Evolutionary conservation across 2,888 invertebrate species (phyloP), one percentile per base, ranked within the genome.

Genomic region (Unio delphinus): DNA sequence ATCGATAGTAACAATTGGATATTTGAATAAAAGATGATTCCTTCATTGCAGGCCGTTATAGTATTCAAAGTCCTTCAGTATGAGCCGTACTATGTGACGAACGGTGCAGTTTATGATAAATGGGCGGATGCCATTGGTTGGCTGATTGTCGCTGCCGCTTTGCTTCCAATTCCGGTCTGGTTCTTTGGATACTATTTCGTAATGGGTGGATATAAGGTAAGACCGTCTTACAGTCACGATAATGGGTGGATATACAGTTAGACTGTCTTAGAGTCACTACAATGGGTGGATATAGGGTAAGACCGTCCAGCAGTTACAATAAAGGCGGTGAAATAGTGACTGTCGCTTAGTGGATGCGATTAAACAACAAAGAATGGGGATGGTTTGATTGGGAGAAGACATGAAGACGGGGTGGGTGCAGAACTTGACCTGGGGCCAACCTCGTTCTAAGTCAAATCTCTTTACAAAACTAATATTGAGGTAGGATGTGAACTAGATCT

Each of bases 1-100:
- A 59, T 59, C 59, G 11, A 18, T 23, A 1, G 26, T 59, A 59
- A 59, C 59, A 26, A 23, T 23, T 18, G 8, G 23, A 18, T 2
- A 17, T 59, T 26, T 23, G 15, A 59, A 18, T 59, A 23, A 18
- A 11, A 3, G 23, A 59, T 11, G 26, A n/a, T n/a, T 28, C n/a
- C 17, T 65, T 26, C 34, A 55, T 70, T 71, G 6, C 76, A 87
- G 88, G 83, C 73, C 7, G 78, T 84, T 34, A 83, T 87, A 17
- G 76, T 86, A 7, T 86, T 86, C 73, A 84, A 83, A 58, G 75
- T 80, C 11, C 75, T 83, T 23, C 80, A 85, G 64, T 85, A 86
- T 66, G 76, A 83, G 45, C 81, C 86, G 8, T 74, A 85, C 61
- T 70, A 68, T 28, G 69, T 75, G 55, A 80, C 72, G 7, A 65